Evolutionary conservation across 2,888 invertebrate genomes (phyloP).

Genomic region (Papilio gigon): DNA sequence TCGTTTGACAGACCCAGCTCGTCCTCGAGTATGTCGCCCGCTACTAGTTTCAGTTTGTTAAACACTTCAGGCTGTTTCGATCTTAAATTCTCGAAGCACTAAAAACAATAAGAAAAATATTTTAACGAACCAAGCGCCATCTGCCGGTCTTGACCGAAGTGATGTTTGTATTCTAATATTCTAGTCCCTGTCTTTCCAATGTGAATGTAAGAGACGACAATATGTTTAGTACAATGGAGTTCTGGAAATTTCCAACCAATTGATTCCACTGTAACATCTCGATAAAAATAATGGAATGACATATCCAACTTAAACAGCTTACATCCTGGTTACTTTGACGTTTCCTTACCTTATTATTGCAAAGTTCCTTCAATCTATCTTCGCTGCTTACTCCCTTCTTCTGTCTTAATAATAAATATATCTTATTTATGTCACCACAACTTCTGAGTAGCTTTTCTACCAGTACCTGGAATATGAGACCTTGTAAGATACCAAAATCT

Average conservation of each 20-base stretch:
- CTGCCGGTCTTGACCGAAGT: no score
- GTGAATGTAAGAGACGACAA: no score
- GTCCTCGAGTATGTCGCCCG: constrained; percentile 84
- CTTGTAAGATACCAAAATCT: no score
- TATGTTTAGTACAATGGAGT: no score
- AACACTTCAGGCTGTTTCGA: constrained; percentile 81
- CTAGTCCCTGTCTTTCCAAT: no score
- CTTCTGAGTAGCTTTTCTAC: constrained; percentile 88
- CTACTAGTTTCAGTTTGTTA: constrained; percentile 84
- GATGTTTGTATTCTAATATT: no score
- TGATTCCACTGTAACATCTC: no score
- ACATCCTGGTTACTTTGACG: no score
- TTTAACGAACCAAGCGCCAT: background rate
- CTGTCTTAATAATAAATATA: constrained; percentile 87
- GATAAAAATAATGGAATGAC: no score
- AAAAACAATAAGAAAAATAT: constrained; percentile 39
- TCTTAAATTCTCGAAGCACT: constrained; percentile 82
- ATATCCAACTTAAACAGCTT: no score
- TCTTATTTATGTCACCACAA: constrained; percentile 83
- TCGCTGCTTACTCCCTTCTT: constrained; percentile 85
- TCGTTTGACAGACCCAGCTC: constrained; percentile 83
- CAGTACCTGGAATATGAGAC: constrained; percentile 82
- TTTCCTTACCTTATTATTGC: constrained; percentile 60
- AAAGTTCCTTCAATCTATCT: constrained; percentile 81
- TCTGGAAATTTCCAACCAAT: no score